phyloP scores from a whole-genome alignment of 2,113 vertebrate species.

The Aplodontia rufa region DNA sequence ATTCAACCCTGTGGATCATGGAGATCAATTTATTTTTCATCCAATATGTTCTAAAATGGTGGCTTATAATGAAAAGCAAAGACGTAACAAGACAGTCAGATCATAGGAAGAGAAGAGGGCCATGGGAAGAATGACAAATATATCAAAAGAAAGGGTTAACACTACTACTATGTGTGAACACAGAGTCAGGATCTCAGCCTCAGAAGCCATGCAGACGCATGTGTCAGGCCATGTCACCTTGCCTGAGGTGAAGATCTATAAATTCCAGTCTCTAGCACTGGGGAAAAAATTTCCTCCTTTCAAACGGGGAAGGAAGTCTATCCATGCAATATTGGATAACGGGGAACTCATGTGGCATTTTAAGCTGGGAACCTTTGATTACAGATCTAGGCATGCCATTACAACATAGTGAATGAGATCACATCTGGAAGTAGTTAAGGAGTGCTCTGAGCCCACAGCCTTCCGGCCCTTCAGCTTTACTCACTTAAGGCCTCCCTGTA shows the following conservation, averaged over 20 bases:
- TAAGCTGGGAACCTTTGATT: background rate
- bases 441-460: background rate
- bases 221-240: background rate
- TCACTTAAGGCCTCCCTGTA: background rate
- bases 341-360: background rate
- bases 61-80: slow-evolving; percentile 8
- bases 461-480: background rate
- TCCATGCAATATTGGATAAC: background rate
- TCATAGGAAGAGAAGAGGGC: background rate
- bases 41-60: background rate
- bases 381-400: background rate
- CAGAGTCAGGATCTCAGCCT: background rate
- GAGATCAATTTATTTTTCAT: background rate
- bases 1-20: background rate
- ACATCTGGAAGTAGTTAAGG: background rate
- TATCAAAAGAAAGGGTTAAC: background rate
- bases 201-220: background rate
- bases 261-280: background rate
- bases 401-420: background rate
- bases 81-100: background rate
- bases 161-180: background rate
- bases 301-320: background rate
- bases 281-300: background rate
- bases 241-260: background rate
- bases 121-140: background rate